These are phyloP conservation scores for Pilophorus perplexus DNA, from an alignment of 2,888 invertebrate species.

Conservation along the genomic window DNA sequence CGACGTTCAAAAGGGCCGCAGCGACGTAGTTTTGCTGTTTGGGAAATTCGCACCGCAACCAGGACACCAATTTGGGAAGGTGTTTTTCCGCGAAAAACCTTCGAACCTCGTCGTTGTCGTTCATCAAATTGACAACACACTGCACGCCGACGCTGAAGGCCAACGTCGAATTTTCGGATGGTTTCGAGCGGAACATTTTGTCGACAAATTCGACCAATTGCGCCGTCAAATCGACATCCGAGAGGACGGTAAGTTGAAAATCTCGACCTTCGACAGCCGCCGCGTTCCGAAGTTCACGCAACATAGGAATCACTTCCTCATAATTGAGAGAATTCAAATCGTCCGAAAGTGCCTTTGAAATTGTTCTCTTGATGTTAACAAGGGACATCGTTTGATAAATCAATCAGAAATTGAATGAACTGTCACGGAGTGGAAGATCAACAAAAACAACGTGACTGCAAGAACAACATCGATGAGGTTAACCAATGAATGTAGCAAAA, in stretches of 20 bases:
- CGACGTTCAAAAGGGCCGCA: constrained; percentile 20
- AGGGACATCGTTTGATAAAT: too few relatives aligned
- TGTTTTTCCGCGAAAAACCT: not conserved
- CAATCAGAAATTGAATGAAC: too few relatives aligned
- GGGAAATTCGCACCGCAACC: not conserved
- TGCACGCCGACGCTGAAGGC: constrained; percentile 24
- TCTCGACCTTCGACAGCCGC: not conserved
- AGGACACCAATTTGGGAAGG: not conserved
- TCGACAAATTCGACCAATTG: constrained; percentile 18
- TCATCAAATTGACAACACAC: constrained; percentile 28
- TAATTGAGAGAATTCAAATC: too few relatives aligned
- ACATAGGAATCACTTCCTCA: too few relatives aligned
- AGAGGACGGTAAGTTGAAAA: not conserved
- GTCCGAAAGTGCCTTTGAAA: too few relatives aligned
- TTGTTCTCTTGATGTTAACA: too few relatives aligned
- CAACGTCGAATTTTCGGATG: not conserved
- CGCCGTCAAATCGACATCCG: not conserved
- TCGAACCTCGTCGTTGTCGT: not conserved
- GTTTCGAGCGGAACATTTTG: not conserved
- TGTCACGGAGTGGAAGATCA: too few relatives aligned
- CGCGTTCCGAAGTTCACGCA: constrained; percentile 4
- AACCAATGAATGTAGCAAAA: too few relatives aligned
- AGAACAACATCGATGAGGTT: too few relatives aligned
- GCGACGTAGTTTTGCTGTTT: constrained; percentile 22
- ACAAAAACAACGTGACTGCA: too few relatives aligned